Conservation (phyloP, 2,797 vertebrate genomes). For the Erethizon dorsatum region DNA sequence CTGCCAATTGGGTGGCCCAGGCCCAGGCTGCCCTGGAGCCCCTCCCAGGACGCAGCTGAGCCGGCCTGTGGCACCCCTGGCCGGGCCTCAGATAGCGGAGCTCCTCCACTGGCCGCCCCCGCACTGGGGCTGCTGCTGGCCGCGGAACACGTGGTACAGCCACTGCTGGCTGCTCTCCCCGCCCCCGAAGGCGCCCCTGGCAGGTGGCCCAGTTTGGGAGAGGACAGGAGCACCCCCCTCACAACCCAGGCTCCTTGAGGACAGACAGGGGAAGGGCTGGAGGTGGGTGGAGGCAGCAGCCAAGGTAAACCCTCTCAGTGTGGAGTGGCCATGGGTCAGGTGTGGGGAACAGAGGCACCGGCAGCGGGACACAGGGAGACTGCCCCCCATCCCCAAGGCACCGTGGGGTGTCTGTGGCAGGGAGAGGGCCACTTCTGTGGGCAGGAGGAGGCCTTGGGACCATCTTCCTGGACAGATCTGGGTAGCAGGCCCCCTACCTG, state of each 20-base stretch:
- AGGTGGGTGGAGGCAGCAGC: not conserved
- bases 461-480: not conserved
- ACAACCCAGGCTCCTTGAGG: slow-evolving; percentile 61
- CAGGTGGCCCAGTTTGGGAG: slow-evolving; percentile 74
- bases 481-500: slow-evolving; percentile 92
- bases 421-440: not conserved
- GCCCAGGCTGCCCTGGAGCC: not conserved
- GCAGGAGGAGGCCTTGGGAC: not conserved
- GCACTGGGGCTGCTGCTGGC: slow-evolving; percentile 78
- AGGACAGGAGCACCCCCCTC: slow-evolving; percentile 59
- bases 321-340: not conserved
- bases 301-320: not conserved
- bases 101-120: slow-evolving; percentile 76
- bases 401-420: not conserved
- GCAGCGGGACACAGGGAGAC: not conserved
- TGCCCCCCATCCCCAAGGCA: not conserved
- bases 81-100: slow-evolving; percentile 49
- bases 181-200: slow-evolving; percentile 71
- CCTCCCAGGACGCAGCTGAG: slow-evolving; percentile 11
- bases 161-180: slow-evolving; percentile 82
- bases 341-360: no score
- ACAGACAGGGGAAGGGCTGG: slow-evolving; percentile 39
- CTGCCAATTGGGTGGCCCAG: not conserved
- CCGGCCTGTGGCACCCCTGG: not conserved
- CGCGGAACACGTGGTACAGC: slow-evolving; percentile 85